Conservation (phyloP, 23 tunicate genomes). For the Ciona savignyi region DNA sequence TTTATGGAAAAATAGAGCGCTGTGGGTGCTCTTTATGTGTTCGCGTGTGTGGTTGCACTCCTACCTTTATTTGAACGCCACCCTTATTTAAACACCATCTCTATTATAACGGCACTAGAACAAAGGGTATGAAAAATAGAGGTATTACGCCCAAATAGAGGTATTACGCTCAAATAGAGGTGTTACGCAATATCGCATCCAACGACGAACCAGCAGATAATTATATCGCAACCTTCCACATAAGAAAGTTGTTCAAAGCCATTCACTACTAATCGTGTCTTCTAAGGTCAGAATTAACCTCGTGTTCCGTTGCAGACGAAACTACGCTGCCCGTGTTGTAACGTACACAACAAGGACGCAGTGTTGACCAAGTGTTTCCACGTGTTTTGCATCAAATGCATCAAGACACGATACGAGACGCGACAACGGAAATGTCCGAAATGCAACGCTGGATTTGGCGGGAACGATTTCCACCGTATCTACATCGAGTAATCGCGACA, state of each 20-base stretch:
- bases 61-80: too few species aligned
- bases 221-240: not conserved
- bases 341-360: slow-evolving; percentile 89
- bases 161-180: too few species aligned
- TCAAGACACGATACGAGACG: slow-evolving; percentile 78
- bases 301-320: slow-evolving; percentile 44
- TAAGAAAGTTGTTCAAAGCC: not conserved
- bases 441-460: slow-evolving; percentile 95
- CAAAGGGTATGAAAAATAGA: too few species aligned
- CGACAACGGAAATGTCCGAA: slow-evolving; percentile 97
- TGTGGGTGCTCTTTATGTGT: too few species aligned
- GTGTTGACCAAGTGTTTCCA: slow-evolving; percentile 95
- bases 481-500: slow-evolving; percentile 77
- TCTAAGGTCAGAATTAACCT: not conserved
- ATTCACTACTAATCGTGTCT: too few species aligned
- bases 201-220: too few species aligned
- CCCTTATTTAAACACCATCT: too few species aligned
- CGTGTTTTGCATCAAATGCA: slow-evolving; percentile 94
- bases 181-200: too few species aligned
- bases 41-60: too few species aligned
- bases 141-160: too few species aligned
- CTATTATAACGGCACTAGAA: too few species aligned
- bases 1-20: too few species aligned
- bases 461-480: slow-evolving; percentile 92
- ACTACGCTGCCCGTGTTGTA: slow-evolving; percentile 90